These are phyloP conservation scores for Schizopygopsis pylzovi DNA, from an alignment of 2,797 vertebrate genomes.

Conservation along the genomic window DNA sequence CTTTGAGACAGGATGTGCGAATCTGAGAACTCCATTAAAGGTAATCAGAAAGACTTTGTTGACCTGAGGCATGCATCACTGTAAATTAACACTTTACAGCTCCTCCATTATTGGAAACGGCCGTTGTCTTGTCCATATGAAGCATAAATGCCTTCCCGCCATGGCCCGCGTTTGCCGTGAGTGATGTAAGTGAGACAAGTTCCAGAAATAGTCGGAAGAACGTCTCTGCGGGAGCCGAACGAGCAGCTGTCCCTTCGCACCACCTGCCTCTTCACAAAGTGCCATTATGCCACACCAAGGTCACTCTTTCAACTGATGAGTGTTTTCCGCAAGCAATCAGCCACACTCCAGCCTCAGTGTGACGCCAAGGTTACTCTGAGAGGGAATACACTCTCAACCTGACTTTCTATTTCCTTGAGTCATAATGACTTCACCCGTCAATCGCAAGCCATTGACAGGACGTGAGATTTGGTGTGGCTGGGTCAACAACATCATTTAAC, in stretches of 20 bases:
- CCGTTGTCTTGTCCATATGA: background rate
- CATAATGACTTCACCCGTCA: slow-evolving; percentile 47
- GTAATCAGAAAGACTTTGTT: slow-evolving; percentile 44
- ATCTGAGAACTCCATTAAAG: slow-evolving; percentile 42
- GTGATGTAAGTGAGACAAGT: slow-evolving; percentile 5
- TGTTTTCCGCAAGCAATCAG: slow-evolving; percentile 56
- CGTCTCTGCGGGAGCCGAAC: background rate
- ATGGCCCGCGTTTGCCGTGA: background rate
- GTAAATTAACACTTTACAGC: slow-evolving; percentile 33
- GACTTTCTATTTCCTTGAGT: slow-evolving; percentile 28
- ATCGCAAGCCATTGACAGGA: slow-evolving; percentile 20
- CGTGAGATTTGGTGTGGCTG: background rate
- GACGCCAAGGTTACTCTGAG: slow-evolving; percentile 54
- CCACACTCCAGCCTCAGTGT: slow-evolving; percentile 44
- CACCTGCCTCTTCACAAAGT: slow-evolving; percentile 59
- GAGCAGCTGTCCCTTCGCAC: slow-evolving; percentile 46
- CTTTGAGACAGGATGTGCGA: slow-evolving; percentile 41
- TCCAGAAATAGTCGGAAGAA: slow-evolving; percentile 28
- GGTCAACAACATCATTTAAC: slow-evolving; percentile 28
- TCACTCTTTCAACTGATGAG: slow-evolving; percentile 57
- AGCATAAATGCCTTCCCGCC: slow-evolving; percentile 17
- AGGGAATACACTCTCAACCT: slow-evolving; percentile 35
- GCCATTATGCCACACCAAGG: slow-evolving; percentile 57
- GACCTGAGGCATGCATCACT: slow-evolving; percentile 25
- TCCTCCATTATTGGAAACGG: slow-evolving; percentile 22